Evolutionary conservation across 2,797 vertebrate genomes (phyloP).

Genomic region (Oreochromis grahami): DNA sequence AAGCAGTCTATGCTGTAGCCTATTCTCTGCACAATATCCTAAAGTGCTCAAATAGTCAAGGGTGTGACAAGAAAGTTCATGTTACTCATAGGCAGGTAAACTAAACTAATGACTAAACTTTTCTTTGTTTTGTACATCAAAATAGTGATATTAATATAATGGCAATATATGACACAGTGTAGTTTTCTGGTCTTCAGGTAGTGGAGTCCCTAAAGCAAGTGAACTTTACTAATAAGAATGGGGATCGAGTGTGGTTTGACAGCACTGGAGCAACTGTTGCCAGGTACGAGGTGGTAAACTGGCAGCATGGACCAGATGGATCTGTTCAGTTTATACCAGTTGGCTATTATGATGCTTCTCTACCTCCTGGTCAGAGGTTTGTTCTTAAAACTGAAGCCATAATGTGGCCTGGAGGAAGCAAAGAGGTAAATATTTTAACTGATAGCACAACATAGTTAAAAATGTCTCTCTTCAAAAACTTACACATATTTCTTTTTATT

Average conservation of each 20-base stretch:
- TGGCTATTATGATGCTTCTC: constrained; percentile 71
- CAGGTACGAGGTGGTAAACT: constrained; percentile 75
- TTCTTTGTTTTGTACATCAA: neutral
- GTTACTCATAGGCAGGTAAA: constrained; percentile 67
- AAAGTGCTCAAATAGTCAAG: constrained; percentile 40
- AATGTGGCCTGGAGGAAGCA: constrained; percentile 61
- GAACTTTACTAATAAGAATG: constrained; percentile 67
- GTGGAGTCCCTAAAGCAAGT: constrained; percentile 66
- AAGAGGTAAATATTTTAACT: constrained; percentile 42
- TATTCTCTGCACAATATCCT: constrained; percentile 67
- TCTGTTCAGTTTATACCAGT: constrained; percentile 68
- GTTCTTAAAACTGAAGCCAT: constrained; percentile 56
- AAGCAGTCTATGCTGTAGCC: constrained; percentile 71
- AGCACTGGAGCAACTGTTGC: constrained; percentile 67
- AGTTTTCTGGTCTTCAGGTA: constrained; percentile 39
- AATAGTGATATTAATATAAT: neutral
- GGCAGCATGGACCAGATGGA: constrained; percentile 60
- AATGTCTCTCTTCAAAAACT: neutral
- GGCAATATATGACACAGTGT: neutral
- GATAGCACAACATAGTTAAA: neutral
- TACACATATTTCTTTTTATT: neutral
- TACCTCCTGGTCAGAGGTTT: constrained; percentile 61
- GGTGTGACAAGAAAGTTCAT: constrained; percentile 50
- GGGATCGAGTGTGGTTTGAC: constrained; percentile 73
- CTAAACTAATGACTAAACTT: neutral